Base-by-base conservation (phyloP, 2,888 invertebrate genomes). In the Sphecodes monilicornis region DNA sequence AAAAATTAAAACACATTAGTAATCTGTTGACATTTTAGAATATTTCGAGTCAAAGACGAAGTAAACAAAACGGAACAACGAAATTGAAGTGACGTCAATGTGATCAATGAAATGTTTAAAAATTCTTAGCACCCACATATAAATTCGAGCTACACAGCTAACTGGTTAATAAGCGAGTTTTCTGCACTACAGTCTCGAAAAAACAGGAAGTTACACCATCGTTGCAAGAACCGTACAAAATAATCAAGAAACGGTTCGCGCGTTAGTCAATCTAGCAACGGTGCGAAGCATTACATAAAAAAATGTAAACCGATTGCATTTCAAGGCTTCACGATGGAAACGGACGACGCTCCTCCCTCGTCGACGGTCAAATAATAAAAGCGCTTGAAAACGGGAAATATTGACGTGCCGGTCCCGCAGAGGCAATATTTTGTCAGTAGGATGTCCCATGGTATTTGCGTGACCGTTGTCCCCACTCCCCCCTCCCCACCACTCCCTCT, bases 291-390 rank as follows among this genome's bases (percentile, higher is more conserved):
- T 54, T 54, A 54, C n/a, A n/a, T 54, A n/a, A 54, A 54, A 54
- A n/a, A 54, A n/a, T n/a, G 54, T 54, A n/a, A 26, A n/a, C n/a
- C 11, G 4, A 54, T 22, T 54, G 54, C 4, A 54, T 54, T 54
- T 54, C n/a, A 11, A 11, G 54, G 3, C 41, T 41, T 10, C 11
- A 11, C 54, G 54, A 11, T n/a, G n/a, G n/a, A n/a, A 54, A 50
- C 22, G 50, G 22, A 54, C 54, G n/a, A 2, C 16, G 43, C 0
- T 10, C 50, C 10, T 22, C 50, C 8, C 8, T 10, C 11, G 54
- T 60, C 2, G 16, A 29, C 29, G 60, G 60, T 60, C 60, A 60
- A 60, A 60, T 60, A 60, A 60, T 60, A 60, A 60, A 60, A 60
- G 60, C 60, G 60, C 60, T 29, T 60, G 29, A 29, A 54, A 60